Conservation (phyloP, 2,113 vertebrate genomes). For the Chlamydotis undulata region DNA sequence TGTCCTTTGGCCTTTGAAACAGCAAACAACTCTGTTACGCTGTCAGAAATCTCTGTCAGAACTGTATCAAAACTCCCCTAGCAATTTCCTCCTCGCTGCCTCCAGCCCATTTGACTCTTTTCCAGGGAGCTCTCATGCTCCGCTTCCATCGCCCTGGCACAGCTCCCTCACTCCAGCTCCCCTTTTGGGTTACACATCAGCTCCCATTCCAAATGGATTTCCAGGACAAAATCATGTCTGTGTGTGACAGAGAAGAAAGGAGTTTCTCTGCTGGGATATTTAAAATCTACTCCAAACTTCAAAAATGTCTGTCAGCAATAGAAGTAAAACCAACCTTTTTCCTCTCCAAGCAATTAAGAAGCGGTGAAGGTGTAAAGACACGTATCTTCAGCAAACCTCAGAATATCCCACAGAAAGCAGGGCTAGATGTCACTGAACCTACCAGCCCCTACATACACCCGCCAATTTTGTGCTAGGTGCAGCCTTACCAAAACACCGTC, state of each 20-base stretch:
- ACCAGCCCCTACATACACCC: fast-evolving
- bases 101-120: not conserved
- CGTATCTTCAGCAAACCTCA: not conserved
- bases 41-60: not conserved
- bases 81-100: not conserved
- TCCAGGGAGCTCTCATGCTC: not conserved
- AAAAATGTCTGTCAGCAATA: not conserved
- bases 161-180: not conserved
- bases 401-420: not conserved
- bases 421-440: not conserved
- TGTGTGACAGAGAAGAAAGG: not conserved
- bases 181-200: not conserved
- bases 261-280: not conserved
- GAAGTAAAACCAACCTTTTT: not conserved
- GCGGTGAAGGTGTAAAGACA: not conserved
- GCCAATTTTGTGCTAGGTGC: not conserved
- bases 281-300: not conserved
- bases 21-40: not conserved
- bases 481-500: not conserved
- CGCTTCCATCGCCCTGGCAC: not conserved
- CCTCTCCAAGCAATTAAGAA: not conserved
- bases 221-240: not conserved
- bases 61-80: not conserved
- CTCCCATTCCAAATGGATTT: not conserved
- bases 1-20: not conserved